Conservation (phyloP, 2,113 vertebrate species). For the Malaclemys terrapin region DNA sequence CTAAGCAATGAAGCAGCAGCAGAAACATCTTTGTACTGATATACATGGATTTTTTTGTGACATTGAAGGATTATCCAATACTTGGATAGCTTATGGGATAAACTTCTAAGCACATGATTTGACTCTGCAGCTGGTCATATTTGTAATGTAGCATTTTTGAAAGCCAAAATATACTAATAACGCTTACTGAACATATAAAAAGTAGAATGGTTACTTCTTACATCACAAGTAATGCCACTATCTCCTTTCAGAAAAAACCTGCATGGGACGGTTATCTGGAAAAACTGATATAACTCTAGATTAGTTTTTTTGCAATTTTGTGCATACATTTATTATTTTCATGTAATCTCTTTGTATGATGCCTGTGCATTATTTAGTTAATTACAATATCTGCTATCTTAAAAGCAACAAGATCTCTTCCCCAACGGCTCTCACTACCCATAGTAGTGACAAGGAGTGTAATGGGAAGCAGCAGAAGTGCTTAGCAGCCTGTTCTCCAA, state of each 20-base stretch:
- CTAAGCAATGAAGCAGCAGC: neutral
- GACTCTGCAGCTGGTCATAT: slow-evolving; percentile 22
- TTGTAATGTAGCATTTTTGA: slow-evolving; percentile 1
- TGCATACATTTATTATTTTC: neutral
- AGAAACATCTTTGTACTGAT: neutral
- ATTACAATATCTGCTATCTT: neutral
- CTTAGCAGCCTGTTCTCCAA: neutral
- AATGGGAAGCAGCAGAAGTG: neutral
- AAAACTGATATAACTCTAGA: neutral
- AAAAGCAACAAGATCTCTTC: neutral
- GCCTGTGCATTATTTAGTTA: neutral
- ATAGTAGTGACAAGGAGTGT: neutral
- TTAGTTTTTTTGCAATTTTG: neutral
- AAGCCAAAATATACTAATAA: neutral
- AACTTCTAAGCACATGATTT: slow-evolving; percentile 8
- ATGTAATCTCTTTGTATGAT: neutral
- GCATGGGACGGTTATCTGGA: neutral
- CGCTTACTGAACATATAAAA: neutral
- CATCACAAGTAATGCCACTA: neutral
- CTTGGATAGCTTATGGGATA: slow-evolving; percentile 47
- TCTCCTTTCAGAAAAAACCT: neutral
- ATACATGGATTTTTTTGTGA: slow-evolving; percentile 45
- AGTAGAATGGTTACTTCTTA: neutral
- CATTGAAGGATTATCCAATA: slow-evolving; percentile 55
- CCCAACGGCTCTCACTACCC: neutral